Evolutionary conservation across 2,888 invertebrate genomes (phyloP), one percentile per base, ranked within the genome.

Genomic region (Clitarchus hookeri): DNA sequence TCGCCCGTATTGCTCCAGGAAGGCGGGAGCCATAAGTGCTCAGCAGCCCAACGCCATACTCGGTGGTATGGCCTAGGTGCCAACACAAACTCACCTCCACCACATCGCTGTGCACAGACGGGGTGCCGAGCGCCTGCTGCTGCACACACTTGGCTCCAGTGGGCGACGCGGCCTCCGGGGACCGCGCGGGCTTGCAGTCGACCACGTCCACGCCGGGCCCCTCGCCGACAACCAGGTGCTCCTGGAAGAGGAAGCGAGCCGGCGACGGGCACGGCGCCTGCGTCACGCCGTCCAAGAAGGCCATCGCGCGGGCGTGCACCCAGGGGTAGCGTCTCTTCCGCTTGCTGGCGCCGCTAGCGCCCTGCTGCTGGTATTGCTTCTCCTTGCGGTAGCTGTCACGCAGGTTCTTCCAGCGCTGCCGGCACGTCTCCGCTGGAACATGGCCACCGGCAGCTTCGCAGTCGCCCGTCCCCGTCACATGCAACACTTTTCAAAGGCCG

Each of bases 291-390:
- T 65, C 65, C 65, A 65, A 23, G 65, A 65, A 65, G 23, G 65
- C 65, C 65, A 65, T 65, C 11, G 65, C 8, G 23, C 65, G 65
- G 23, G 65, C n/a, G 65, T 65, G 65, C 65, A 65, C 65, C 65
- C 65, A 65, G 23, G 65, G 65, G 65, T 65, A 65, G 65, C 65
- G 65, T n/a, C 65, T 65, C 65, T 65, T 65, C 13, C 65, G 65
- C 65, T 65, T 65, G 65, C 65, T 65, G 65, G 65, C 65, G n/a
- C 65, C 65, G n/a, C 65, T 23, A 16, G 65, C 65, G 6, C 65
- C 65, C n/a, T 65, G 65, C 65, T n/a, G 65, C n/a, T 65, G 65
- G n/a, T n/a, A 65, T 23, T 65, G 65, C 65, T 65, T 65, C 65
- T 65, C 65, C 23, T 65, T 65, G 65, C 65, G 65, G 65, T 65